Evolutionary conservation across 2,888 invertebrate genomes (phyloP).

Genomic region (Athalia cordata): DNA sequence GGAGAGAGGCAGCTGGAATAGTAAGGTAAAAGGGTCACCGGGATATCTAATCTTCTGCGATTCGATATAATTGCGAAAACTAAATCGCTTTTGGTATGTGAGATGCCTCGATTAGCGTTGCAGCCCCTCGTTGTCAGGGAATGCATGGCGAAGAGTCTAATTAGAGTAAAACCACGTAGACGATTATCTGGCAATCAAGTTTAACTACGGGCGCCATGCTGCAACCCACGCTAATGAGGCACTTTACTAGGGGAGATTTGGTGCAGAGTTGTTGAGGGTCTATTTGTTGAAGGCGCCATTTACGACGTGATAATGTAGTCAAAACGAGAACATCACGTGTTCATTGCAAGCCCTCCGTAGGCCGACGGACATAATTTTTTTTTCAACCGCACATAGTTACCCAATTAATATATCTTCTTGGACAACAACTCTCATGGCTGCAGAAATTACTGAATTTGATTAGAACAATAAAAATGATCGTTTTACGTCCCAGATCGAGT

Average conservation of each 20-base stretch:
- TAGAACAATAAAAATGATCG: slow-evolving; percentile 9
- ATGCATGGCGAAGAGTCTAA: neutral
- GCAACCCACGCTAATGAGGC: slow-evolving; percentile 4
- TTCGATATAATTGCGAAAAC: too few relatives aligned
- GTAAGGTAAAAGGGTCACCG: slow-evolving; percentile 62
- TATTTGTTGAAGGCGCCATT: neutral
- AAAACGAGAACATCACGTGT: neutral
- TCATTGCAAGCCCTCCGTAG: neutral
- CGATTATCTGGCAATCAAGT: neutral
- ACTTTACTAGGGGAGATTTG: neutral
- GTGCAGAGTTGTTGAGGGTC: neutral
- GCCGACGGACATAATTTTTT: neutral
- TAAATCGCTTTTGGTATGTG: too few relatives aligned
- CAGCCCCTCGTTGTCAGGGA: too few relatives aligned
- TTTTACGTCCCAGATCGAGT: slow-evolving; percentile 72
- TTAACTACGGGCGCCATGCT: slow-evolving; percentile 3
- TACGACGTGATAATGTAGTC: slow-evolving; percentile 8
- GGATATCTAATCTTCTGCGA: too few relatives aligned
- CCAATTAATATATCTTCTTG: too few relatives aligned
- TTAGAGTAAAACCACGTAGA: neutral
- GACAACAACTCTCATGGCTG: too few relatives aligned
- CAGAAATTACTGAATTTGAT: neutral
- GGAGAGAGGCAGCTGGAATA: slow-evolving; percentile 68
- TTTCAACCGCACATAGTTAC: neutral
- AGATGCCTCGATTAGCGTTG: too few relatives aligned